Evolutionary conservation across 2,113 vertebrate genomes (phyloP).

Genomic region (Psammodynastes pulverulentus): DNA sequence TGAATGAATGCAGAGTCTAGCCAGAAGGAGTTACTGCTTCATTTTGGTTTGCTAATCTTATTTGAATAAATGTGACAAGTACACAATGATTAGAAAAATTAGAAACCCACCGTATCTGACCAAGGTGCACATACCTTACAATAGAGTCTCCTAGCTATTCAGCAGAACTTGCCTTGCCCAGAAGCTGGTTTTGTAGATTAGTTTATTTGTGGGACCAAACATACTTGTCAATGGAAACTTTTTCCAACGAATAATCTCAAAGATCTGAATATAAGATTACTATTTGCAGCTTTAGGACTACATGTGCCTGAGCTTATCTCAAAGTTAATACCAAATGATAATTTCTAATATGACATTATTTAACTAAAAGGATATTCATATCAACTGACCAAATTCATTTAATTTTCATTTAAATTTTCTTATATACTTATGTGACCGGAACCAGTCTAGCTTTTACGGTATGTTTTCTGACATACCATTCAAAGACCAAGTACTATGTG

Average conservation of each 20-base stretch:
- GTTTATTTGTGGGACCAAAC: neutral
- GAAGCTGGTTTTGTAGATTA: neutral
- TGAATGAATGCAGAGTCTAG: conserved; percentile 57
- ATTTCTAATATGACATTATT: neutral
- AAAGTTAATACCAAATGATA: neutral
- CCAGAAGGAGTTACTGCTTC: conserved; percentile 61
- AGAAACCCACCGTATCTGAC: neutral
- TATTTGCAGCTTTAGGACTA: neutral
- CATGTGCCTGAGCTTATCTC: neutral
- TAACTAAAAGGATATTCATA: neutral
- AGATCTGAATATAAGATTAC: neutral
- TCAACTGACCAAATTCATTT: neutral
- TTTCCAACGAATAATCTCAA: neutral
- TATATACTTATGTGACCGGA: neutral
- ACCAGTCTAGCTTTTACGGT: neutral
- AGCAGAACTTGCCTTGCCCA: neutral
- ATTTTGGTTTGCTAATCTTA: conserved; percentile 29
- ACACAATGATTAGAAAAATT: conserved; percentile 38
- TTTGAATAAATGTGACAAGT: conserved; percentile 19
- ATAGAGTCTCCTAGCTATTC: neutral
- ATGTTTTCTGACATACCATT: neutral
- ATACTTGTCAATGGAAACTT: neutral
- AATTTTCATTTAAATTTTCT: neutral
- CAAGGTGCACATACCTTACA: neutral
- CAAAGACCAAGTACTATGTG: neutral